A percentile compares a stretch with the other conserved stretches of the same genome.
Conservation (phyloP, 2,888 invertebrate species). For the Trissolcus brochymenae region DNA sequence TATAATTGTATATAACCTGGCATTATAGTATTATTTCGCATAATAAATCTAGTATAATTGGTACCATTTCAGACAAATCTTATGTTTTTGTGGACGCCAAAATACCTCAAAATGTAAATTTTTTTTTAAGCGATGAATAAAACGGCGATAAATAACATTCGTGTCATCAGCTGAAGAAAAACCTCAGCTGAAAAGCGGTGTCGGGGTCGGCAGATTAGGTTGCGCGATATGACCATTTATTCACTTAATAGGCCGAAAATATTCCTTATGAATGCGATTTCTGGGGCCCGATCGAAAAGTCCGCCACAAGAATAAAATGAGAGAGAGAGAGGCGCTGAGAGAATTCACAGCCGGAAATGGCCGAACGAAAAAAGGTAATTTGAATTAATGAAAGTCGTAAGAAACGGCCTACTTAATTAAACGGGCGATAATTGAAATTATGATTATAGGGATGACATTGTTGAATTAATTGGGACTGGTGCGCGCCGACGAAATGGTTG, state of each 20-base stretch:
- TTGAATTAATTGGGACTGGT: constrained; percentile 26
- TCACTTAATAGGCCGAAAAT: constrained; percentile 25
- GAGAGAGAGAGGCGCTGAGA: too few species aligned
- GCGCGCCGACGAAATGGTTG: constrained; percentile 14
- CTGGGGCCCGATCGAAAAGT: constrained; percentile 8
- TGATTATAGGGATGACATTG: constrained; percentile 19
- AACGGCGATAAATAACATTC: constrained; percentile 25
- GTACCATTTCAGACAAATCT: too few species aligned
- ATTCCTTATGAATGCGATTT: constrained; percentile 34
- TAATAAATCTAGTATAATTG: too few species aligned
- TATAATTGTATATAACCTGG: too few species aligned
- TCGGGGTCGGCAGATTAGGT: constrained; percentile 19
- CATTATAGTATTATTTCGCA: too few species aligned
- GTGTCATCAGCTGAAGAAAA: constrained; percentile 32
- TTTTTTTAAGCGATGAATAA: constrained; percentile 10
- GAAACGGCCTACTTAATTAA: constrained; percentile 35
- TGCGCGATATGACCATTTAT: constrained; percentile 31
- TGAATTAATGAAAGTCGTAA: constrained; percentile 40
- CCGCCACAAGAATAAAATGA: background rate
- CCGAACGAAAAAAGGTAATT: constrained; percentile 17
- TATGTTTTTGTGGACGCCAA: background rate
- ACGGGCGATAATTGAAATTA: constrained; percentile 36
- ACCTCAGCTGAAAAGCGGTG: constrained; percentile 20
- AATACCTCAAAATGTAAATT: constrained; percentile 18
- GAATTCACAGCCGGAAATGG: constrained; percentile 42